These are phyloP conservation scores for Zoanthus gigantus DNA, from an alignment of 92 coral and sea anemone genomes.

Conservation along the genomic window DNA sequence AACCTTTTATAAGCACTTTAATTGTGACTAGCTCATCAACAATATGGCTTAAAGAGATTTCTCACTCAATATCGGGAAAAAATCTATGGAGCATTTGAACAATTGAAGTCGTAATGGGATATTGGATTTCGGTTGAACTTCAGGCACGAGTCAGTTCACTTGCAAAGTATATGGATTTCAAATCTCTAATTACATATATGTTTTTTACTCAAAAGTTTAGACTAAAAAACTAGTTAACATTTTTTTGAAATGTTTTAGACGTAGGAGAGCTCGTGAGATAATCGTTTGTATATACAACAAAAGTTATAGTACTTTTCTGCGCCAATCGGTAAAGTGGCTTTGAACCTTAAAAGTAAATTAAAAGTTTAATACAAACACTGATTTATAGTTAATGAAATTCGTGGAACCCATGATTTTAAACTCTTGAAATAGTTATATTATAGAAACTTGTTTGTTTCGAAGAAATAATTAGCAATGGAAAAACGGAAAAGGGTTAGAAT, in stretches of 20 bases:
- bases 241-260: background rate
- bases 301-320: background rate
- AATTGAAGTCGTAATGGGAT: background rate
- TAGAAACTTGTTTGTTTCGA: background rate
- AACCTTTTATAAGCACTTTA: conserved; percentile 5
- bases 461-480: background rate
- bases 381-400: background rate
- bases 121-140: background rate
- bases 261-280: background rate
- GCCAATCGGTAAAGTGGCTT: background rate
- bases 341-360: background rate
- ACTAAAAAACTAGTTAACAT: background rate
- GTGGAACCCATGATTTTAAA: background rate
- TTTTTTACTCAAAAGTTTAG: background rate
- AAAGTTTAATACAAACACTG: background rate
- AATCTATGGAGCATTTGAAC: background rate
- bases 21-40: background rate
- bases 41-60: conserved; percentile 4
- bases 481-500: background rate
- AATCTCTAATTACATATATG: background rate
- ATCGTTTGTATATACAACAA: background rate
- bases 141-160: background rate
- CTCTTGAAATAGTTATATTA: background rate
- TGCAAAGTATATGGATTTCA: background rate
- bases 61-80: background rate